These are phyloP conservation scores for Cavia porcellus DNA, from an alignment of 2,113 vertebrate species.

Conservation along the genomic window DNA sequence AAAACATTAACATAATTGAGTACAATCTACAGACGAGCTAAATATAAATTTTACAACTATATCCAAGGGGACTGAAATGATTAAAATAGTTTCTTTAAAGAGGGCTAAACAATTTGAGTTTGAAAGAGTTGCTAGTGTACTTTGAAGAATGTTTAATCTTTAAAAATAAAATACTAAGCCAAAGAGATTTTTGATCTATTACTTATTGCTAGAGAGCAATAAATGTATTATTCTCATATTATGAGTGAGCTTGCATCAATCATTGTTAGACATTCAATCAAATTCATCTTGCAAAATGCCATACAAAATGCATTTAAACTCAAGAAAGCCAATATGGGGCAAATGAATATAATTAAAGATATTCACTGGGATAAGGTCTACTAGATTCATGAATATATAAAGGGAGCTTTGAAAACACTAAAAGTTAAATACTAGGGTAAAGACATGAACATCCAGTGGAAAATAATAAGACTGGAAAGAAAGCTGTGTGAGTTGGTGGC, in stretches of 20 bases:
- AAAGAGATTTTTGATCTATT: constrained; percentile 69
- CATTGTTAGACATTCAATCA: constrained; percentile 64
- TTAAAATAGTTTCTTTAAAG: constrained; percentile 69
- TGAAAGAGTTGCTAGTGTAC: constrained; percentile 74
- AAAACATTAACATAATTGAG: constrained; percentile 68
- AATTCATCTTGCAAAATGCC: constrained; percentile 74
- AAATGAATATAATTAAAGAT: constrained; percentile 75
- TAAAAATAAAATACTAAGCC: constrained; percentile 72
- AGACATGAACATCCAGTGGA: not conserved
- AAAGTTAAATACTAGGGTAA: constrained; percentile 41
- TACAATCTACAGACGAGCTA: constrained; percentile 64
- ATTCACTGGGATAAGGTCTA: constrained; percentile 65
- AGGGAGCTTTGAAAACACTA: constrained; percentile 53
- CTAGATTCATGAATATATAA: constrained; percentile 64
- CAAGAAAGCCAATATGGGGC: constrained; percentile 70
- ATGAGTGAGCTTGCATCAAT: constrained; percentile 73
- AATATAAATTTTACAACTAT: constrained; percentile 68
- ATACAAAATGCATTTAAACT: constrained; percentile 73
- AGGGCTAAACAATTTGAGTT: constrained; percentile 74
- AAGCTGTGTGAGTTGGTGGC: not conserved
- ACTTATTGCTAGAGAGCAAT: constrained; percentile 76
- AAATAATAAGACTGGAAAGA: not conserved
- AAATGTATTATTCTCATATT: constrained; percentile 73
- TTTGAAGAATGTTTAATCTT: constrained; percentile 73
- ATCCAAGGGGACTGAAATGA: constrained; percentile 69